phyloP scores from a whole-genome alignment of 1,140 invertebrate species.

The Cydia pomonella region DNA sequence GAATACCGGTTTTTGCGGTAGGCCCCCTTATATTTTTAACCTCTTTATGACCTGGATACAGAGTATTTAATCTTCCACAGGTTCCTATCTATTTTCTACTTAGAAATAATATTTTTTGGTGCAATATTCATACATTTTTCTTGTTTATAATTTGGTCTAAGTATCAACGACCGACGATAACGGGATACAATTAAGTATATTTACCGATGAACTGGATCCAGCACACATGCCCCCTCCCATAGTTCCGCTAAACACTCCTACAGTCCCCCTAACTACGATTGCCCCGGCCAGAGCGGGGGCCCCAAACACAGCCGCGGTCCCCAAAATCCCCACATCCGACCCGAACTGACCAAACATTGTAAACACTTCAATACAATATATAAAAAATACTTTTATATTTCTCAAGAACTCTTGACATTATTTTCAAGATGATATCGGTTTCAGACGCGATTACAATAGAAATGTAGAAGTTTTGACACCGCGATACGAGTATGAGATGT shows the following conservation, averaged over 20 bases:
- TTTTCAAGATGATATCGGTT: conserved; percentile 4
- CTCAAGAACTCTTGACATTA: conserved; percentile 21
- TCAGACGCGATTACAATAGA: neutral
- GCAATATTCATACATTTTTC: too few species aligned
- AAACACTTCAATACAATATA: conserved; percentile 2
- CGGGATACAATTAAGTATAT: neutral
- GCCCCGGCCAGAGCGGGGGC: conserved; percentile 9
- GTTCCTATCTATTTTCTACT: too few species aligned
- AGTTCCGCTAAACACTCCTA: neutral
- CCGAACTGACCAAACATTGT: conserved; percentile 17
- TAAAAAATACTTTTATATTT: neutral
- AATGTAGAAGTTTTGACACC: conserved; percentile 21
- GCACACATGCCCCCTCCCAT: neutral
- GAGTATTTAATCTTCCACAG: too few species aligned
- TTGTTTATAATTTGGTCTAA: too few species aligned
- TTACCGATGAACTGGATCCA: neutral
- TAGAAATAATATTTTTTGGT: too few species aligned
- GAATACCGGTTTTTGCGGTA: too few species aligned
- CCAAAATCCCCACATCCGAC: neutral
- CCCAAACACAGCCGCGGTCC: neutral
- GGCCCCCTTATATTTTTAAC: too few species aligned
- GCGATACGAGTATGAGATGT: conserved; percentile 23
- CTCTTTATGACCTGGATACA: too few species aligned
- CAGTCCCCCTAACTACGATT: neutral
- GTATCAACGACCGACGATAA: too few species aligned